phyloP scores from a whole-genome alignment of 2,888 invertebrate species.

The Caenorhabditis angaria region DNA sequence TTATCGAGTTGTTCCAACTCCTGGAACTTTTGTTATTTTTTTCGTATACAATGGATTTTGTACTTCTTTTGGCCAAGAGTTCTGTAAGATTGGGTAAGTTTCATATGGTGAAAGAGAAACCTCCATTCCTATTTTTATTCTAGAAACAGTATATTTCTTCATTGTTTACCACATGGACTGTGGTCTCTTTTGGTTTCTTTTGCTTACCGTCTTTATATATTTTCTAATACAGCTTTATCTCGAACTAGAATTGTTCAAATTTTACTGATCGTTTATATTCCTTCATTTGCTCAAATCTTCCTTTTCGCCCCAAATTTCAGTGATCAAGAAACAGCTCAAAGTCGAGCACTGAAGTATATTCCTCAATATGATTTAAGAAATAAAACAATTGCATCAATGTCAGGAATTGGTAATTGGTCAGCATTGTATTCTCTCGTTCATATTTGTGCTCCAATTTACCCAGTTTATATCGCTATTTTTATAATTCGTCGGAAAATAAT shows the following conservation, averaged over 20 bases:
- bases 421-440: neutral
- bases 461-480: neutral
- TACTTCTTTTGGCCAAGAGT: neutral
- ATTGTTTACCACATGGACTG: neutral
- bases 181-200: neutral
- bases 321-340: neutral
- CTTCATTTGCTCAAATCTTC: neutral
- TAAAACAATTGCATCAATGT: neutral
- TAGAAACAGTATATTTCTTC: neutral
- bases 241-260: neutral
- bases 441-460: neutral
- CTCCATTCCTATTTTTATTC: no score
- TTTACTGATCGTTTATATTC: neutral
- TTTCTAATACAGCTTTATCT: neutral
- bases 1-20: neutral
- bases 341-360: neutral
- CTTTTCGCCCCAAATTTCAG: neutral
- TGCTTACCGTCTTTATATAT: neutral
- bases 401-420: neutral
- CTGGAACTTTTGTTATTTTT: neutral
- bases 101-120: no score
- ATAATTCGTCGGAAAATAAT: neutral
- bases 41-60: neutral
- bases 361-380: neutral
- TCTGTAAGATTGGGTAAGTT: neutral